Conservation (phyloP, 2,888 invertebrate species). For the Idaea aversata region DNA sequence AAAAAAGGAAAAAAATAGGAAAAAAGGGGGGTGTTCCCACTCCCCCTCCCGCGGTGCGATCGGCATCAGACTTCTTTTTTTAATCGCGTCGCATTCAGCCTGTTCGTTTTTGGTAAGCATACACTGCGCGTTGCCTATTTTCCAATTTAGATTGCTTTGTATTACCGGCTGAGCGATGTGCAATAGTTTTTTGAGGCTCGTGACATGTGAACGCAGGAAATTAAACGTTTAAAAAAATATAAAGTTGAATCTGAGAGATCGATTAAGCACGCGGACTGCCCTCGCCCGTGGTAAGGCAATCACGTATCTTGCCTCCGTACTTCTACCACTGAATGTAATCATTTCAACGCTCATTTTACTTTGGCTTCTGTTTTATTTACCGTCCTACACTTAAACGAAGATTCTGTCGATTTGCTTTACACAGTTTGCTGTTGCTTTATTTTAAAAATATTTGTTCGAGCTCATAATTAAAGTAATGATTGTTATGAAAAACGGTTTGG, state of each 20-base stretch:
- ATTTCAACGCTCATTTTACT: not conserved
- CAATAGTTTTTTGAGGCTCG: constrained; percentile 77
- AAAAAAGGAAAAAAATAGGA: constrained; percentile 67
- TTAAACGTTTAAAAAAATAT: constrained; percentile 61
- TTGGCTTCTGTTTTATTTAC: too few species aligned
- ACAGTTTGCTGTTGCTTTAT: too few species aligned
- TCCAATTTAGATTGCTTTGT: constrained; percentile 81
- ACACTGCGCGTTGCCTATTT: constrained; percentile 80
- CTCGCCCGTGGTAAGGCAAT: not conserved
- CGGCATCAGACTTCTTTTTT: constrained; percentile 80
- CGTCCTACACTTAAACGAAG: too few species aligned
- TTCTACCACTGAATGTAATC: not conserved
- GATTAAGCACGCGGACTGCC: constrained; percentile 5
- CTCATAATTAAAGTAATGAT: constrained; percentile 4
- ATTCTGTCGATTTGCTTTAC: too few species aligned
- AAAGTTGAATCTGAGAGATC: constrained; percentile 16
- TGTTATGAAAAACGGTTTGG: too few species aligned
- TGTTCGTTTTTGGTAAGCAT: constrained; percentile 80
- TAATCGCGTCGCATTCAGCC: constrained; percentile 78
- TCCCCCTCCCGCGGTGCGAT: constrained; percentile 74
- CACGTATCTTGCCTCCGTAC: not conserved
- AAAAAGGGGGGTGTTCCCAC: constrained; percentile 60
- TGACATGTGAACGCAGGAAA: constrained; percentile 73
- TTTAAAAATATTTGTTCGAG: too few species aligned
- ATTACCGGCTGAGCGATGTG: constrained; percentile 79